Conservation (phyloP, 2,888 invertebrate species). For the Plusia festucae region DNA sequence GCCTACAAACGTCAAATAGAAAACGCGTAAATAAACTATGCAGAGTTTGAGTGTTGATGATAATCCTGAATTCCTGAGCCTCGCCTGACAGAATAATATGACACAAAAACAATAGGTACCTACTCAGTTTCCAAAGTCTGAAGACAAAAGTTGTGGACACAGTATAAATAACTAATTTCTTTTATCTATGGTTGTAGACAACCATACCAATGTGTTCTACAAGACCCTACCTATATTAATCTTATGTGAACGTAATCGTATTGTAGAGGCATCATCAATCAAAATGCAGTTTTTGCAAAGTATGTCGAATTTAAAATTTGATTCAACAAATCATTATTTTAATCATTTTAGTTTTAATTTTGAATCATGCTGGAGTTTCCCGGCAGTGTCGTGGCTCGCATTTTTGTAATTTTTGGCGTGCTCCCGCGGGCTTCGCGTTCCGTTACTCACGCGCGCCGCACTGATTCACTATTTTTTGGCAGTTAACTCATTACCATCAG, state of each 20-base stretch:
- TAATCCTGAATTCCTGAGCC: too few relatives aligned
- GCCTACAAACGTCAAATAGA: too few relatives aligned
- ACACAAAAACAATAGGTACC: too few relatives aligned
- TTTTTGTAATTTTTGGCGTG: conserved; percentile 45
- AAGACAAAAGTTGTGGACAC: too few relatives aligned
- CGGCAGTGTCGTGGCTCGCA: conserved; percentile 28
- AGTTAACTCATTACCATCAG: conserved; percentile 18
- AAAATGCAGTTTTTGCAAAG: conserved; percentile 3
- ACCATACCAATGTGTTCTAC: too few relatives aligned
- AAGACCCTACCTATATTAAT: too few relatives aligned
- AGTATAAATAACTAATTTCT: too few relatives aligned
- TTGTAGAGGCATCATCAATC: not conserved
- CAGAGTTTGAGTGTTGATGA: not conserved
- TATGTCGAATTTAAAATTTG: not conserved
- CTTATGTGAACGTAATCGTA: too few relatives aligned
- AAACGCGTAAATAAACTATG: not conserved
- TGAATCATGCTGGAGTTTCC: conserved; percentile 34
- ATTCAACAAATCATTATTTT: conserved; percentile 15
- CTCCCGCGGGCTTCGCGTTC: conserved; percentile 20
- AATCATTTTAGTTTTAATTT: conserved; percentile 32
- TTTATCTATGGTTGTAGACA: too few relatives aligned
- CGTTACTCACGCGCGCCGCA: conserved; percentile 36
- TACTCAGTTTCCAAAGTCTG: too few relatives aligned
- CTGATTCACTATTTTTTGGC: conserved; percentile 40
- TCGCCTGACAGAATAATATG: too few relatives aligned